Evolutionary conservation across 2,797 vertebrate genomes (phyloP).

Genomic region (Enteromius radiatus): DNA sequence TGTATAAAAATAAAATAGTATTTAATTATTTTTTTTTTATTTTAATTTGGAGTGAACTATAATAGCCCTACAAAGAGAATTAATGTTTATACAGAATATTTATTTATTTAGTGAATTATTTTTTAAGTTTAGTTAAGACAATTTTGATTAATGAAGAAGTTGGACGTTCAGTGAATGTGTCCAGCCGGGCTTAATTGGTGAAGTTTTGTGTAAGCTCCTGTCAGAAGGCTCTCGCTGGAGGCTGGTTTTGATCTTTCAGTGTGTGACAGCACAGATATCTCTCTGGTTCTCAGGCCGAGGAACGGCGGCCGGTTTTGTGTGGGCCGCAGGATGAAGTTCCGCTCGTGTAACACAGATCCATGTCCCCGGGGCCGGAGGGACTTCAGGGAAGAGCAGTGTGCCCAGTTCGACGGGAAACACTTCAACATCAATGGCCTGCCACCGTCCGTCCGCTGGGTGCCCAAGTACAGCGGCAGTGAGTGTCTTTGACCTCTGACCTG

Average conservation of each 20-base stretch:
- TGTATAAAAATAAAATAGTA: too few species aligned
- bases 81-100: neutral
- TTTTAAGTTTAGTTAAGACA: neutral
- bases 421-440: slow-evolving; percentile 96
- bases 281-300: slow-evolving; percentile 81
- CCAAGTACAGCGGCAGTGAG: slow-evolving; percentile 98
- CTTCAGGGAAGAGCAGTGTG: slow-evolving; percentile 94
- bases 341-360: slow-evolving; percentile 93
- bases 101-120: too few species aligned
- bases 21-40: too few species aligned
- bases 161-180: neutral
- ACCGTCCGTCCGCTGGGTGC: slow-evolving; percentile 91
- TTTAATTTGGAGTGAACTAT: neutral
- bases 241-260: neutral
- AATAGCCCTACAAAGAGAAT: neutral
- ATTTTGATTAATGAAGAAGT: neutral
- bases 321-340: slow-evolving; percentile 97
- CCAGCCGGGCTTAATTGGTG: neutral
- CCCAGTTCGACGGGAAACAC: slow-evolving; percentile 93
- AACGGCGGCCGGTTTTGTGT: slow-evolving; percentile 94
- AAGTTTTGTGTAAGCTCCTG: neutral
- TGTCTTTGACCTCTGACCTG: slow-evolving; percentile 59
- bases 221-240: neutral
- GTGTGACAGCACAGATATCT: neutral
- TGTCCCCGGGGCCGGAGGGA: slow-evolving; percentile 90